Conservation (phyloP, 2,888 invertebrate species). For the Molanna angustata region DNA sequence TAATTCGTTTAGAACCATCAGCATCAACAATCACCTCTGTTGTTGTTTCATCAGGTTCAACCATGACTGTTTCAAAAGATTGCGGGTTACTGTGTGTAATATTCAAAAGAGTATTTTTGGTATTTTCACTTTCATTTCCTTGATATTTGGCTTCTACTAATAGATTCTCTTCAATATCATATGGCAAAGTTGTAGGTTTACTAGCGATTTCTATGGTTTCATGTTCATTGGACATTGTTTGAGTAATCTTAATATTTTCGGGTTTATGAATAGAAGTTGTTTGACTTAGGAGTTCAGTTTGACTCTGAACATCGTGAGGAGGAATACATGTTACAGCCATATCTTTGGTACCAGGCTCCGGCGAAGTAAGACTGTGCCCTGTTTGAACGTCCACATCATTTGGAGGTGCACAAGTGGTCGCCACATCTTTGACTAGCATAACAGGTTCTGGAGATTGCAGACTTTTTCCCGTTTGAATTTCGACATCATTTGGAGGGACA, state of each 20-base stretch:
- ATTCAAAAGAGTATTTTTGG: conserved; percentile 64
- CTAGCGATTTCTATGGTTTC: conserved; percentile 73
- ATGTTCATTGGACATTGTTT: conserved; percentile 60
- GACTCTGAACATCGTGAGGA: conserved; percentile 60
- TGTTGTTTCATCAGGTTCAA: conserved; percentile 79
- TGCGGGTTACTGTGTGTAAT: conserved; percentile 71
- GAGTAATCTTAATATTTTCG: conserved; percentile 66
- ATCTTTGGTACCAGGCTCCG: conserved; percentile 45
- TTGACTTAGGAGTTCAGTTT: conserved; percentile 55
- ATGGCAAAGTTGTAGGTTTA: conserved; percentile 54
- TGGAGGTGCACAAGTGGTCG: conserved; percentile 53
- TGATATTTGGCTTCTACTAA: conserved; percentile 72
- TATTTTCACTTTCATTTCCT: conserved; percentile 46
- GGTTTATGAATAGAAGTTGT: conserved; percentile 48
- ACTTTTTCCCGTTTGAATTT: conserved; percentile 56
- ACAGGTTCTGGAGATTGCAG: conserved; percentile 34
- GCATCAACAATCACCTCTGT: conserved; percentile 79
- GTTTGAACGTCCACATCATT: conserved; percentile 63
- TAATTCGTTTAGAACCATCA: conserved; percentile 77
- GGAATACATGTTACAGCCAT: conserved; percentile 53
- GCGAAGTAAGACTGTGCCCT: conserved; percentile 34
- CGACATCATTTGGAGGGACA: conserved; percentile 55
- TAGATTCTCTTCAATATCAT: conserved; percentile 59
- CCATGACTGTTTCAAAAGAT: conserved; percentile 76
- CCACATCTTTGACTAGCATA: conserved; percentile 51